A percentile compares a stretch with the other conserved stretches of the same genome.
Evolutionary conservation across 23 tunicate genomes (phyloP).

Genomic region (Ciona savignyi): DNA sequence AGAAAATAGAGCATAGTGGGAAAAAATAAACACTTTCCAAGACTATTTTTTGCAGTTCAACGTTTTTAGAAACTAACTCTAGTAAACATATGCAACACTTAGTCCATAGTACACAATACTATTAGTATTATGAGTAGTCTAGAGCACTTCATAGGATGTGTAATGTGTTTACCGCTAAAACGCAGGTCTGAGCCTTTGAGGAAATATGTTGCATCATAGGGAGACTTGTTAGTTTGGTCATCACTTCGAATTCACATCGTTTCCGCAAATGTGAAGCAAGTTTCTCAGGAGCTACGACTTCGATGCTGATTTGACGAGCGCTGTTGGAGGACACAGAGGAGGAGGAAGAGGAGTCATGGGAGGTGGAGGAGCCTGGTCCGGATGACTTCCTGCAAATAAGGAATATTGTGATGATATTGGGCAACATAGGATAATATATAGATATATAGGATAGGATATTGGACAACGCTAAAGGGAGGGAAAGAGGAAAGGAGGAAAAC

Average conservation of each 20-base stretch:
- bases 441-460: no score
- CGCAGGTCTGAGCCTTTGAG: constrained; percentile 48
- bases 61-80: no score
- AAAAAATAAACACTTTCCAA: no score
- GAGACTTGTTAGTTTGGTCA: constrained; percentile 32
- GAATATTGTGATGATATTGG: no score
- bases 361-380: neutral
- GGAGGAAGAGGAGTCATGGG: neutral
- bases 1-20: no score
- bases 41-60: no score
- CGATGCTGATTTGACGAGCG: constrained; percentile 62
- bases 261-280: constrained; percentile 45
- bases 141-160: neutral
- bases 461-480: no score
- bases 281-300: constrained; percentile 59
- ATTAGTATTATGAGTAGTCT: no score
- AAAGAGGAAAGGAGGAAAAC: no score
- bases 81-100: no score
- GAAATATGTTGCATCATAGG: constrained; percentile 43
- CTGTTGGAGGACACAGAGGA: constrained; percentile 9
- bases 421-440: no score
- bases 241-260: constrained; percentile 51
- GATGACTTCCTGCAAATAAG: constrained; percentile 4
- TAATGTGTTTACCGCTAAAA: constrained; percentile 77
- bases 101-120: neutral